phyloP scores from a whole-genome alignment of 2,888 invertebrate species.

The Drosophila phalerata region DNA sequence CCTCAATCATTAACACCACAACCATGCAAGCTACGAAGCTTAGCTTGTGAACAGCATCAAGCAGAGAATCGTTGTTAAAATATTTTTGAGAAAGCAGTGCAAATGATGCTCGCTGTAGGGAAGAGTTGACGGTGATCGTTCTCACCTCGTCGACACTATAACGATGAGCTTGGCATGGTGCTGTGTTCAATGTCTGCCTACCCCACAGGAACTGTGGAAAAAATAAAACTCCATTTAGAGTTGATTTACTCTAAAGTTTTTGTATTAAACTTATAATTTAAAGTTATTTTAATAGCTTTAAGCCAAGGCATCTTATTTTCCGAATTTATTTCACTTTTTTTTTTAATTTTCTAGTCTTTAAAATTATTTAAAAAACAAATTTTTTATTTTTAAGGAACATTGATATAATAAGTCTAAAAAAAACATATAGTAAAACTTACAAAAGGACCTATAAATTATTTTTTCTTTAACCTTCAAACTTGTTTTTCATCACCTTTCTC shows the following conservation, averaged over 20 bases:
- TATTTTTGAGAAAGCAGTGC: constrained; percentile 31
- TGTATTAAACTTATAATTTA: background rate
- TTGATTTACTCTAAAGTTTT: background rate
- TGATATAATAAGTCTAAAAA: background rate
- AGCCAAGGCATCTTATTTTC: background rate
- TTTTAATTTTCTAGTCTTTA: background rate
- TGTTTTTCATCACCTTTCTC: background rate
- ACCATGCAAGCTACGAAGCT: constrained; percentile 1
- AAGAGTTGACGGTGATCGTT: constrained; percentile 77
- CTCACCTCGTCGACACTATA: constrained; percentile 81
- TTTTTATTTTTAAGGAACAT: background rate
- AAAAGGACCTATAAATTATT: background rate
- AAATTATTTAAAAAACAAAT: background rate
- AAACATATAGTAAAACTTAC: background rate
- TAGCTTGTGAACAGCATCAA: constrained; percentile 5
- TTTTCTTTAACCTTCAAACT: background rate
- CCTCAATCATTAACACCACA: constrained; percentile 51
- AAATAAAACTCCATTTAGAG: background rate
- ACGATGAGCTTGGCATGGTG: constrained; percentile 55
- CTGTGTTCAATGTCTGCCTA: constrained; percentile 49
- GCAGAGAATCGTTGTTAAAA: constrained; percentile 34
- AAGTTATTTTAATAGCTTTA: background rate
- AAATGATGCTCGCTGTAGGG: constrained; percentile 64
- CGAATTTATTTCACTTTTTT: background rate
- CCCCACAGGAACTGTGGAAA: constrained; percentile 54